phyloP scores from a whole-genome alignment of 1,140 invertebrate species.

The Epicauta chinensis region DNA sequence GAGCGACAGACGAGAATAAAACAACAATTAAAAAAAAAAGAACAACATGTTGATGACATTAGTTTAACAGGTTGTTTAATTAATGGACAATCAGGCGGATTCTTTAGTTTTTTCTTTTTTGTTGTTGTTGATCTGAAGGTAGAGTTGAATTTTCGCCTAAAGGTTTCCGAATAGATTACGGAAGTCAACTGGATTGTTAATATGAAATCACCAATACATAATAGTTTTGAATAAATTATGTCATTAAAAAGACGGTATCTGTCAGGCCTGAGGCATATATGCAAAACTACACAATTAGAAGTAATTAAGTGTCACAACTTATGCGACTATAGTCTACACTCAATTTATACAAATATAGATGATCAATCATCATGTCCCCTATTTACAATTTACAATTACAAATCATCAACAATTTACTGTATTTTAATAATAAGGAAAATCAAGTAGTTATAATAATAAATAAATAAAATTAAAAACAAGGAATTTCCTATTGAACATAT shows the following conservation, averaged over 20 bases:
- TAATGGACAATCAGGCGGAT: neutral
- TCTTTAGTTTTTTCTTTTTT: no score
- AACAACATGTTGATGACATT: no score
- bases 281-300: slow-evolving; percentile 5
- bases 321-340: neutral
- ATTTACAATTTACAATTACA: neutral
- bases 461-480: neutral
- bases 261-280: slow-evolving; percentile 7
- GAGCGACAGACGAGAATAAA: no score
- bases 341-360: neutral
- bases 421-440: neutral
- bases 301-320: slow-evolving; percentile 15
- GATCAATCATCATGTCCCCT: neutral
- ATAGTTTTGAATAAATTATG: slow-evolving; percentile 9
- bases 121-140: slow-evolving; percentile 5
- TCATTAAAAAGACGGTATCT: slow-evolving; percentile 12
- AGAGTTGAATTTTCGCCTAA: neutral
- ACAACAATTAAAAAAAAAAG: no score
- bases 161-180: no score
- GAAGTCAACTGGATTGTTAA: no score
- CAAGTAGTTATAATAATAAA: neutral
- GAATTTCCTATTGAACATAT: no score
- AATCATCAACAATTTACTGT: neutral
- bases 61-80: slow-evolving; percentile 3
- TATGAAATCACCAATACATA: no score